Conservation (phyloP, 2,888 invertebrate genomes). For the Apamea monoglypha region DNA sequence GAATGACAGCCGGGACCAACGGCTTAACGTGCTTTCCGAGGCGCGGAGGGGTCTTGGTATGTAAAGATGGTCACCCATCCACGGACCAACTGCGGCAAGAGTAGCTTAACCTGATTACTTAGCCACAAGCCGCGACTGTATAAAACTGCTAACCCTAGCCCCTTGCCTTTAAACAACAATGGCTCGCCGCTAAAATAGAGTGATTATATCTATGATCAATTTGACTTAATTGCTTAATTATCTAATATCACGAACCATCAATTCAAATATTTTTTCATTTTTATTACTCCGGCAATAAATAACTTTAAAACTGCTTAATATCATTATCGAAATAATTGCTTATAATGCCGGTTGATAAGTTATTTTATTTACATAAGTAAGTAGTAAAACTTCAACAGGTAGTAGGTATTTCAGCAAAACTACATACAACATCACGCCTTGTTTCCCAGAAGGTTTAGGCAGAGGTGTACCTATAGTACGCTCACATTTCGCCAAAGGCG, state of each 20-base stretch:
- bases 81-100: background rate
- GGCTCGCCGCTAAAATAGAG: conserved; percentile 14
- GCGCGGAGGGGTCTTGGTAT: too few relatives aligned
- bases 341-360: too few relatives aligned
- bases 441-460: too few relatives aligned
- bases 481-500: too few relatives aligned
- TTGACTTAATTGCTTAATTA: conserved; percentile 23
- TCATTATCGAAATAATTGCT: background rate
- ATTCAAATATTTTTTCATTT: background rate
- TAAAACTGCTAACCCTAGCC: conserved; percentile 5
- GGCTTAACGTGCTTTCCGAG: too few relatives aligned
- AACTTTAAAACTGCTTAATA: background rate
- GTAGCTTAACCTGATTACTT: background rate
- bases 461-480: too few relatives aligned
- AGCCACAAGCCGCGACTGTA: too few relatives aligned
- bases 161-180: background rate
- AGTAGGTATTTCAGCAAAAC: background rate
- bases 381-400: background rate
- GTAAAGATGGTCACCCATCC: background rate
- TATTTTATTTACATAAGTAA: background rate
- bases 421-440: too few relatives aligned
- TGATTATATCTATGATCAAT: conserved; percentile 24
- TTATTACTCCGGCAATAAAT: background rate
- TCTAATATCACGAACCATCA: background rate
- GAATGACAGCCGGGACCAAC: too few relatives aligned